Evolutionary conservation across 35 echinoderm and acorn worm genomes (phyloP).

Genomic region (Apostichopus parvimensis): DNA sequence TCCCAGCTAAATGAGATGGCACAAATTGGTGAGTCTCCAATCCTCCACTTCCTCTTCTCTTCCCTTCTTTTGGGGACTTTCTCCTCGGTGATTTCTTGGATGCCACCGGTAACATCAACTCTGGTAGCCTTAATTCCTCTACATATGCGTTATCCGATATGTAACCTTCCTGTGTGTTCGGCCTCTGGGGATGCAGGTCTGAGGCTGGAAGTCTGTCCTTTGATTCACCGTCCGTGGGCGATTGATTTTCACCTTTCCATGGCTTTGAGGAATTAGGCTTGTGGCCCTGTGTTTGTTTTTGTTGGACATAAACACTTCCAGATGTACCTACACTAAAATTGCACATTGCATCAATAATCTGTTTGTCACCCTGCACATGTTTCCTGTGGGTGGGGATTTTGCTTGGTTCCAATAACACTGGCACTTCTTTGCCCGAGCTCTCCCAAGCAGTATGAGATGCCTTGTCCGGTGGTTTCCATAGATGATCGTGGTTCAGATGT

Average conservation of each 20-base stretch:
- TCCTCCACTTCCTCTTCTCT: constrained; percentile 33
- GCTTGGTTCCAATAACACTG: constrained; percentile 68
- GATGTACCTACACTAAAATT: constrained; percentile 94
- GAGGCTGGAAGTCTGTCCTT: not conserved
- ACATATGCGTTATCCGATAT: constrained; percentile 71
- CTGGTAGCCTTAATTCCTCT: constrained; percentile 83
- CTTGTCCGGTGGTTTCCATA: constrained; percentile 79
- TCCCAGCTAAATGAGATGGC: constrained; percentile 76
- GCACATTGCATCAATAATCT: constrained; percentile 77
- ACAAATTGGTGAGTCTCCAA: constrained; percentile 82
- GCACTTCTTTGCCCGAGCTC: constrained; percentile 74
- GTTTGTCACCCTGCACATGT: constrained; percentile 46
- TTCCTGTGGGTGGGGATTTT: constrained; percentile 75
- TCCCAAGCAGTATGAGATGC: constrained; percentile 86
- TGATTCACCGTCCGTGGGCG: not conserved
- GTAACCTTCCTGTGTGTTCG: constrained; percentile 71
- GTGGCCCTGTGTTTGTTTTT: not conserved
- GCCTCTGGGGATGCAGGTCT: constrained; percentile 29
- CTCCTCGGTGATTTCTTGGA: constrained; percentile 60
- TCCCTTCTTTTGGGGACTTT: constrained; percentile 32
- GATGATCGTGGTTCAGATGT: constrained; percentile 86
- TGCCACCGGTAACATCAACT: constrained; percentile 74
- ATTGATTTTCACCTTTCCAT: not conserved
- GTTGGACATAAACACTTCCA: constrained; percentile 76
- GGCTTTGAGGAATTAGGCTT: not conserved